Base-by-base conservation (phyloP, 1,140 invertebrate genomes). In the Matsumurasca onukii region DNA sequence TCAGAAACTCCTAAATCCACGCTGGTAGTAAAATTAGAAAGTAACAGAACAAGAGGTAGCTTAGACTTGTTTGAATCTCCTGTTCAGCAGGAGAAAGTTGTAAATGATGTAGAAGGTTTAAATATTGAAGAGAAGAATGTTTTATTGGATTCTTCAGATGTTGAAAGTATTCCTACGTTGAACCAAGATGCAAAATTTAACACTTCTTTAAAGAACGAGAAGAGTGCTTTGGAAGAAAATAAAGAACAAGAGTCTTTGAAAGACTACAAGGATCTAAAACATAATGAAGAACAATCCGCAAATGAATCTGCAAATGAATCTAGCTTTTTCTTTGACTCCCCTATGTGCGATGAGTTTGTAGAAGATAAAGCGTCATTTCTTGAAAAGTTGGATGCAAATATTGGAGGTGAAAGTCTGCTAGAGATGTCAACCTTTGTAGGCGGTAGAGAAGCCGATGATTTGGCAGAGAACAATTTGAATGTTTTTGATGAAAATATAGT, bases 331-430 rank as follows among this genome's bases (percentile, higher is more conserved):
- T n/a, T n/a, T n/a, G n/a, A n/a, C n/a, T n/a, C n/a, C n/a, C n/a
- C n/a, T n/a, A n/a, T n/a, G n/a, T n/a, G n/a, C n/a, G n/a, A n/a
- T n/a, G n/a, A n/a, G n/a, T n/a, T n/a, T n/a, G n/a, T n/a, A n/a
- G n/a, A n/a, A n/a, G n/a, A n/a, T n/a, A n/a, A n/a, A n/a, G n/a
- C n/a, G n/a, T n/a, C n/a, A n/a, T n/a, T n/a, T n/a, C n/a, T n/a
- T n/a, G n/a, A n/a, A n/a, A n/a, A n/a, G n/a, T 70, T 74, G 24
- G 74, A 76, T 69, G 68, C 68, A 9, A 74, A 76, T 71, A 65
- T 52, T 34, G 75, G 75, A 25, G 75, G 75, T 9, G 75, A 74
- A 17, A 75, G 71, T 69, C 39, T 76, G 30, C 63, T 76, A 27
- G 70, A 75, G 67, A 57, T 69, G 24, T 74, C 71, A 29, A 27